Evolutionary conservation across 2,888 invertebrate species (phyloP).

Genomic region (Drosophila flavopinicola): DNA sequence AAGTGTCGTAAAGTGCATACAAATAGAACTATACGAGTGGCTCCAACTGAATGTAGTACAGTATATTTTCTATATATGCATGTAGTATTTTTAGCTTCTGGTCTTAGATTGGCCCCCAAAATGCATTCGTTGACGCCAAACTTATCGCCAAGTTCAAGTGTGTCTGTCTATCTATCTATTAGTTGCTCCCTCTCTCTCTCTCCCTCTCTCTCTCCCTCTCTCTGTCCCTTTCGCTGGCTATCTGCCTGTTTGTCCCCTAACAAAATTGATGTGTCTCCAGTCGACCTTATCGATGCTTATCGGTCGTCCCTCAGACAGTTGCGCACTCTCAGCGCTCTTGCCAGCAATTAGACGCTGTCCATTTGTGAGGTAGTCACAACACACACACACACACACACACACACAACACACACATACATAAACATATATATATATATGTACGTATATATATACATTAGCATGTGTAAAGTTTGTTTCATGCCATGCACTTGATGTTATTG

Average conservation of each 20-base stretch:
- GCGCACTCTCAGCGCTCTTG: slow-evolving; percentile 26
- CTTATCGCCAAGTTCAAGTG: slow-evolving; percentile 50
- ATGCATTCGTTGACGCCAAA: slow-evolving; percentile 36
- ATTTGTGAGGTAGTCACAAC: slow-evolving; percentile 45
- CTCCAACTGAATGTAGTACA: slow-evolving; percentile 8
- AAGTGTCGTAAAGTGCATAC: slow-evolving; percentile 39
- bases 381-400: slow-evolving; percentile 15
- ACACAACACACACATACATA: slow-evolving; percentile 1
- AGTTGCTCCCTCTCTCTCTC: neutral
- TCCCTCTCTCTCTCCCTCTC: neutral
- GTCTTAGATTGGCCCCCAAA: neutral
- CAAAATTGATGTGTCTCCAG: slow-evolving; percentile 54
- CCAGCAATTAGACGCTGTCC: slow-evolving; percentile 58
- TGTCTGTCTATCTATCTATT: neutral
- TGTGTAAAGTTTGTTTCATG: slow-evolving; percentile 61
- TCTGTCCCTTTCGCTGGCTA: neutral
- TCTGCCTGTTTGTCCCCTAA: slow-evolving; percentile 9
- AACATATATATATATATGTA: too few relatives aligned
- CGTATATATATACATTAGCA: slow-evolving; percentile 1
- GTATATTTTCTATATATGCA: neutral
- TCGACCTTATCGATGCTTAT: slow-evolving; percentile 64
- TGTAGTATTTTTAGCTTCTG: slow-evolving; percentile 19
- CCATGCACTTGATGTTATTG: slow-evolving; percentile 68
- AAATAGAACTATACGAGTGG: slow-evolving; percentile 27
- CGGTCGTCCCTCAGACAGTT: slow-evolving; percentile 43